Percentiles rank a stretch among this genome's conserved stretches.
phyloP scores from a whole-genome alignment of 2,888 invertebrate species.

The Drosophila testacea region DNA sequence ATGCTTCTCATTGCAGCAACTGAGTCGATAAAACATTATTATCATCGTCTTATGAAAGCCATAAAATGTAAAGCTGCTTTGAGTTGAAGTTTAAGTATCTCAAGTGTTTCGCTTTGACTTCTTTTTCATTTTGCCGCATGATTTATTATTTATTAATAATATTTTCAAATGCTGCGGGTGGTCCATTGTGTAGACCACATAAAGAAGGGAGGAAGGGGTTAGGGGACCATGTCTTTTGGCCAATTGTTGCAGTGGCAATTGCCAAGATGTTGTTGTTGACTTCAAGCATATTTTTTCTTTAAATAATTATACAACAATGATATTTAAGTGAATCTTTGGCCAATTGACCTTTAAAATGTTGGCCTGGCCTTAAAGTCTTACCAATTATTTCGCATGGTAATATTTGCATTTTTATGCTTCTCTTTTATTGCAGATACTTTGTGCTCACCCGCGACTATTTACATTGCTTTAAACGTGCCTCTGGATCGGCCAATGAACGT shows the following conservation, averaged over 20 bases:
- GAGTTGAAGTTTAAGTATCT: constrained; percentile 14
- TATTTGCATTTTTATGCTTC: constrained; percentile 9
- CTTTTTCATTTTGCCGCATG: constrained; percentile 58
- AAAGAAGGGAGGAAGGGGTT: not conserved
- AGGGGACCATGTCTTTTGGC: constrained; percentile 6
- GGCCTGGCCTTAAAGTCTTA: constrained; percentile 40
- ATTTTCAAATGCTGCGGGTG: constrained; percentile 33
- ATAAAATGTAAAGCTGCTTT: constrained; percentile 58
- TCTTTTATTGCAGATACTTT: constrained; percentile 86
- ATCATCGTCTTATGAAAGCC: constrained; percentile 48
- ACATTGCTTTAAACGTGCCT: constrained; percentile 88
- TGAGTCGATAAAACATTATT: constrained; percentile 51
- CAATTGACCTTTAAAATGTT: constrained; percentile 61
- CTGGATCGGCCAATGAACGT: constrained; percentile 86
- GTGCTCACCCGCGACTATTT: constrained; percentile 89
- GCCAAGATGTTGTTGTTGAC: constrained; percentile 3
- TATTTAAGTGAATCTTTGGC: constrained; percentile 28
- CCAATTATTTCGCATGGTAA: not conserved
- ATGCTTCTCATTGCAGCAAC: constrained; percentile 33
- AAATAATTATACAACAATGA: constrained; percentile 29
- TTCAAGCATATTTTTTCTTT: not conserved
- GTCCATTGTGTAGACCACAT: constrained; percentile 6
- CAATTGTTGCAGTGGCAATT: constrained; percentile 53
- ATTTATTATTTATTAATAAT: constrained; percentile 75
- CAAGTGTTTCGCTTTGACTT: constrained; percentile 35